These are phyloP conservation scores for Macrosiphum euphorbiae DNA, from an alignment of 2,888 invertebrate genomes.

Conservation along the genomic window DNA sequence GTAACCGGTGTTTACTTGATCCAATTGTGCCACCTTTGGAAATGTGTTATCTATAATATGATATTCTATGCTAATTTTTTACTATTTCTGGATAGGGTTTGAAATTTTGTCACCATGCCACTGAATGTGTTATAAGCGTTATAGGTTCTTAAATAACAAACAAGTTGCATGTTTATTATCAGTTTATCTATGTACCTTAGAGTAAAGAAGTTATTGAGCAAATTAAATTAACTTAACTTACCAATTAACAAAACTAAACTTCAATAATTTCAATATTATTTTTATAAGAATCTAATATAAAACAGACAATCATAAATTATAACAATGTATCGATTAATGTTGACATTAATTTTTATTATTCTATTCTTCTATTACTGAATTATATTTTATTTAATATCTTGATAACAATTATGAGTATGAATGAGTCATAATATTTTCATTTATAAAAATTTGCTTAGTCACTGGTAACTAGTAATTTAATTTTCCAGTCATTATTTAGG, in stretches of 20 bases:
- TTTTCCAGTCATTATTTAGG: neutral
- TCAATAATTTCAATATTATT: neutral
- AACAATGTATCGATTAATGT: neutral
- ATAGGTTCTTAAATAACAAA: neutral
- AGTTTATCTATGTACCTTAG: neutral
- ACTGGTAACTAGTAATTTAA: neutral
- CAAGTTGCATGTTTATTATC: neutral
- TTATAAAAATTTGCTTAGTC: neutral
- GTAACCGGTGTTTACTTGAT: too few relatives aligned
- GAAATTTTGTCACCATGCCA: too few relatives aligned
- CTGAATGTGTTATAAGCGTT: neutral
- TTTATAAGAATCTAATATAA: neutral
- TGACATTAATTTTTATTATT: neutral
- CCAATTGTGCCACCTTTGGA: too few relatives aligned
- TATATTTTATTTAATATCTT: neutral
- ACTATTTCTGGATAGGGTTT: too few relatives aligned
- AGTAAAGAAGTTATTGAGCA: neutral
- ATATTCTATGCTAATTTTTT: too few relatives aligned
- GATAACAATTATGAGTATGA: neutral
- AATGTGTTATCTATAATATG: too few relatives aligned
- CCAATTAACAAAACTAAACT: neutral
- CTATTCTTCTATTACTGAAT: neutral
- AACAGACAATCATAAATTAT: neutral
- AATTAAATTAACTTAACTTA: neutral
- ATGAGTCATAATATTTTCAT: conserved; percentile 8